These are phyloP conservation scores for Gadopsis bispinosus DNA, from an alignment of 2,797 vertebrate genomes.

Conservation along the genomic window DNA sequence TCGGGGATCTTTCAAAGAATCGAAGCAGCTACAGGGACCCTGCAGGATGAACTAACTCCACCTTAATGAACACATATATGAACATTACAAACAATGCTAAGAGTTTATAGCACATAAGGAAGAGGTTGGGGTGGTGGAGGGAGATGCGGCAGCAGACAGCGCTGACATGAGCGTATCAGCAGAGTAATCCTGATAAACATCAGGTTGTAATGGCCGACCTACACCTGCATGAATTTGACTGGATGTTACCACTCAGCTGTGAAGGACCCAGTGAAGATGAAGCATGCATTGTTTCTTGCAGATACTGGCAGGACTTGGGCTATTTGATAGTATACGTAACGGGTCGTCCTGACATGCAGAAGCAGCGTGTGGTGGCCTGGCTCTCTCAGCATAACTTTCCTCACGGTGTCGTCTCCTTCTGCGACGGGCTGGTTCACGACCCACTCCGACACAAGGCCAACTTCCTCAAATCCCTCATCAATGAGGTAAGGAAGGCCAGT, in stretches of 20 bases:
- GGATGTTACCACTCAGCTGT: background rate
- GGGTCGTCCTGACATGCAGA: slow-evolving; percentile 98
- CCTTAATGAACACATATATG: too few relatives aligned
- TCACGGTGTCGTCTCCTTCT: slow-evolving; percentile 96
- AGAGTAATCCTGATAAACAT: background rate
- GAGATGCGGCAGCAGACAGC: background rate
- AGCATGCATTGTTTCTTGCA: slow-evolving; percentile 43
- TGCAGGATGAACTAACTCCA: too few relatives aligned
- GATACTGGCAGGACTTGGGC: slow-evolving; percentile 98
- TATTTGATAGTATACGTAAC: slow-evolving; percentile 98
- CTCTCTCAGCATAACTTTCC: slow-evolving; percentile 99
- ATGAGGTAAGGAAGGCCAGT: slow-evolving; percentile 82
- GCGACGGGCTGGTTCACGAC: slow-evolving; percentile 96
- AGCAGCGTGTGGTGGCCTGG: slow-evolving; percentile 99
- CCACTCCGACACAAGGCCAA: slow-evolving; percentile 97
- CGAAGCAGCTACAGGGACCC: too few relatives aligned
- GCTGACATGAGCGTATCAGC: background rate
- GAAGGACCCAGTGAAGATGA: background rate
- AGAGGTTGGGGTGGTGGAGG: background rate
- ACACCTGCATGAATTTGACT: background rate
- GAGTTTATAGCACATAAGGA: too few relatives aligned
- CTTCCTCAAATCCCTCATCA: slow-evolving; percentile 94
- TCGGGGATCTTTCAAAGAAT: too few relatives aligned
- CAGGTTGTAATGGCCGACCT: background rate
- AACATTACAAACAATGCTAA: too few relatives aligned